These are phyloP conservation scores for Petrosia ficiformis DNA, from an alignment of 37 sponge, comb jelly and placozoan genomes.

Conservation along the genomic window DNA sequence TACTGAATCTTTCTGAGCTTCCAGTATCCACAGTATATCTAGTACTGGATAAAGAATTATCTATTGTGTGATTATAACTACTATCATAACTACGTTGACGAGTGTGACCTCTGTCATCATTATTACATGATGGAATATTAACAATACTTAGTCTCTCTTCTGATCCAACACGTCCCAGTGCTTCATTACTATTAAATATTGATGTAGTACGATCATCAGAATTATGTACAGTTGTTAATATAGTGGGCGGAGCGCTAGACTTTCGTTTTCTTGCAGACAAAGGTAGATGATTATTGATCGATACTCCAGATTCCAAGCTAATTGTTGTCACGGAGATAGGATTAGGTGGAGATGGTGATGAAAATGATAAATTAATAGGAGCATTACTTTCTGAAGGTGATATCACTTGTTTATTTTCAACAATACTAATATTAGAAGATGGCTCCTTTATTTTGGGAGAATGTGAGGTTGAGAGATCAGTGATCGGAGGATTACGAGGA, in stretches of 20 bases:
- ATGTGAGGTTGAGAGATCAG: neutral
- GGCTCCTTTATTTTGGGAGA: neutral
- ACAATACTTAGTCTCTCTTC: neutral
- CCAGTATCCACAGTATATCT: neutral
- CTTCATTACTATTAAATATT: neutral
- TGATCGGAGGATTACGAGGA: neutral
- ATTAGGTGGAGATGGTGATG: conserved; percentile 50
- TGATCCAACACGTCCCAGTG: neutral
- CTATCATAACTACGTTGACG: neutral
- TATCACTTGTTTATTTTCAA: neutral
- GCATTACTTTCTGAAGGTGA: conserved; percentile 20
- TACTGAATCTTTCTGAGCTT: neutral
- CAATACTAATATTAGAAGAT: neutral
- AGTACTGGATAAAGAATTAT: neutral
- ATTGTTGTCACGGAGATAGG: conserved; percentile 38
- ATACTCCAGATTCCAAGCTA: neutral
- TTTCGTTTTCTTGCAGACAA: neutral
- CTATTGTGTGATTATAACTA: neutral
- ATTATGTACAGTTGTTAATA: neutral
- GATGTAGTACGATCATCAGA: neutral
- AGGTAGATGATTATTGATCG: too few species aligned
- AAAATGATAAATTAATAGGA: conserved; percentile 32
- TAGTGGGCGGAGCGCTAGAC: neutral
- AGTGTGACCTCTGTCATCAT: neutral
- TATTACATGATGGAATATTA: neutral